Evolutionary conservation across 1,140 invertebrate species (phyloP).

Genomic region (Antheraea mylitta): DNA sequence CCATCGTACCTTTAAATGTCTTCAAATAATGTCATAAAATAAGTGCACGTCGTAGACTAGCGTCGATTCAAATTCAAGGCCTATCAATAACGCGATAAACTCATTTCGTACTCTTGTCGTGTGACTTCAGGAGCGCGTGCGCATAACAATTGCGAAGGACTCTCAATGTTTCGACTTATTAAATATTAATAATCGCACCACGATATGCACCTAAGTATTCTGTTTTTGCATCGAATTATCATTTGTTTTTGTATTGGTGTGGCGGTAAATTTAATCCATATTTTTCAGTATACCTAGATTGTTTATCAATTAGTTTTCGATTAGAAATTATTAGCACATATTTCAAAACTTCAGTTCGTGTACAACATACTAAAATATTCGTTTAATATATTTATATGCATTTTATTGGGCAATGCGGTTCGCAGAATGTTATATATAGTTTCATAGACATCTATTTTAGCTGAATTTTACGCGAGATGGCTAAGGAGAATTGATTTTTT

Average conservation of each 20-base stretch:
- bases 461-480: no score
- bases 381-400: no score
- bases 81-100: conserved; percentile 30
- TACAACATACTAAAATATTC: no score
- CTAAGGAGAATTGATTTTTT: no score
- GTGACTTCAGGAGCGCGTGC: conserved; percentile 26
- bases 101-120: conserved; percentile 34
- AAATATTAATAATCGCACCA: conserved; percentile 35
- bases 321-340: background rate
- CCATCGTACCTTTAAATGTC: conserved; percentile 4
- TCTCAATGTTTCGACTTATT: conserved; percentile 27
- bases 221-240: conserved; percentile 33
- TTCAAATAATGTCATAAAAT: conserved; percentile 15
- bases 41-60: conserved; percentile 27
- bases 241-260: conserved; percentile 28
- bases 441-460: no score
- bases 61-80: conserved; percentile 29
- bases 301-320: background rate
- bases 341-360: background rate
- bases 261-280: conserved; percentile 16
- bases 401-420: no score
- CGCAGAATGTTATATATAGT: no score
- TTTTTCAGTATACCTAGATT: background rate
- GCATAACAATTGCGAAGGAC: conserved; percentile 32
- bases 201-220: conserved; percentile 12